These are phyloP conservation scores for Trochalopteron elliotii DNA, from an alignment of 2,113 vertebrate genomes.

Conservation along the genomic window DNA sequence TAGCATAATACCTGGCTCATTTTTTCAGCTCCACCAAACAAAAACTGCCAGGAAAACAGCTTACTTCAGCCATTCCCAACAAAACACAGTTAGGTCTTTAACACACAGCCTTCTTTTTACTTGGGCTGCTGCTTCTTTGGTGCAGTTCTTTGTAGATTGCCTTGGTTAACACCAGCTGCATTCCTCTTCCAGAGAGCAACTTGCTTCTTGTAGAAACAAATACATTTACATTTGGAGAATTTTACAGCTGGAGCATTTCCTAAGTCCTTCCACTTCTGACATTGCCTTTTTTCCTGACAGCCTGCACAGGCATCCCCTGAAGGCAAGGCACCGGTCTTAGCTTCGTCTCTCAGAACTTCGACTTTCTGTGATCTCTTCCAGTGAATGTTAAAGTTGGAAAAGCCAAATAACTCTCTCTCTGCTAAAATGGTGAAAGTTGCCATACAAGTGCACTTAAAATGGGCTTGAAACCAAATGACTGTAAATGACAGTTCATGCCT, in stretches of 20 bases:
- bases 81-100: not conserved
- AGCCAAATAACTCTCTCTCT: not conserved
- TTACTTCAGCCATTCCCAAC: constrained; percentile 3
- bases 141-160: not conserved
- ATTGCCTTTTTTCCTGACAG: not conserved
- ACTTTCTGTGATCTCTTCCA: not conserved
- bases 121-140: not conserved
- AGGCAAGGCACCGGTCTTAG: not conserved
- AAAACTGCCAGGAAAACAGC: constrained; percentile 19
- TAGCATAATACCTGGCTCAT: constrained; percentile 45
- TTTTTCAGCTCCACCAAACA: constrained; percentile 23
- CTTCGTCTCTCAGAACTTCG: not conserved
- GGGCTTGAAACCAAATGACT: not conserved
- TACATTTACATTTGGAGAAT: not conserved
- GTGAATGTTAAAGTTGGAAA: not conserved
- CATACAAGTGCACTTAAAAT: not conserved
- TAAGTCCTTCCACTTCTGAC: not conserved
- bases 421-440: not conserved
- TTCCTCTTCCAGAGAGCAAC: not conserved
- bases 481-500: not conserved
- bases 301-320: not conserved
- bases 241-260: not conserved
- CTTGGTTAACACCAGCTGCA: not conserved
- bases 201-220: not conserved
- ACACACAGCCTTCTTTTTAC: not conserved